These are phyloP conservation scores for Naso thynnoides DNA, from an alignment of 2,797 vertebrate genomes.

Conservation along the genomic window DNA sequence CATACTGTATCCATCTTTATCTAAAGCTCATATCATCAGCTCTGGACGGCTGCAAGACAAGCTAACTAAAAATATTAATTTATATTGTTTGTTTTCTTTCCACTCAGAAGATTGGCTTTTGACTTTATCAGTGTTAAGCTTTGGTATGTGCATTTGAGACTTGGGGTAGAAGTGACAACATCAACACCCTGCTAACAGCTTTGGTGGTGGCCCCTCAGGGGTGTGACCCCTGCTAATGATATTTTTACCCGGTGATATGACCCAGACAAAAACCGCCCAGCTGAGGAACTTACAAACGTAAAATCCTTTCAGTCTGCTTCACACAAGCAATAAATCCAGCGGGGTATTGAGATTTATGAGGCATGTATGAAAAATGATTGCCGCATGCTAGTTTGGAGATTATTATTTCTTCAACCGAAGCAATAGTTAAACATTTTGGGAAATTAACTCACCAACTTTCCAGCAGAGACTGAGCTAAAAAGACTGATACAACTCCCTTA, in stretches of 20 bases:
- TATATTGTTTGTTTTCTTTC: background rate
- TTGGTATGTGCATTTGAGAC: slow-evolving; percentile 9
- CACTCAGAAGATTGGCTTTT: background rate
- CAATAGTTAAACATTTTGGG: too few relatives aligned
- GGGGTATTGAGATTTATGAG: too few relatives aligned
- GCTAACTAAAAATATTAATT: background rate
- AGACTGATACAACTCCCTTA: too few relatives aligned
- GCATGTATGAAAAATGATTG: too few relatives aligned
- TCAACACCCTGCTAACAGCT: slow-evolving; percentile 53
- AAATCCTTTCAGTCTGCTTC: slow-evolving; percentile 29
- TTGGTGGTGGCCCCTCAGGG: slow-evolving; percentile 38
- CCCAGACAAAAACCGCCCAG: slow-evolving; percentile 38
- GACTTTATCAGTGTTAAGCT: background rate
- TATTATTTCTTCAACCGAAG: too few relatives aligned
- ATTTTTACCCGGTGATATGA: slow-evolving; percentile 57
- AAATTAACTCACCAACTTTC: too few relatives aligned
- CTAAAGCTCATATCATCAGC: background rate
- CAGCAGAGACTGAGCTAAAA: too few relatives aligned
- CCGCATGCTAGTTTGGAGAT: too few relatives aligned
- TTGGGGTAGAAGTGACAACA: slow-evolving; percentile 27
- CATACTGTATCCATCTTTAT: background rate
- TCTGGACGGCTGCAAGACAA: slow-evolving; percentile 3
- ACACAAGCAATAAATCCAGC: slow-evolving; percentile 11
- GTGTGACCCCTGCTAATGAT: slow-evolving; percentile 42
- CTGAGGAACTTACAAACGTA: slow-evolving; percentile 43